Conservation (phyloP, 2,797 vertebrate species). For the Falco concolor region DNA sequence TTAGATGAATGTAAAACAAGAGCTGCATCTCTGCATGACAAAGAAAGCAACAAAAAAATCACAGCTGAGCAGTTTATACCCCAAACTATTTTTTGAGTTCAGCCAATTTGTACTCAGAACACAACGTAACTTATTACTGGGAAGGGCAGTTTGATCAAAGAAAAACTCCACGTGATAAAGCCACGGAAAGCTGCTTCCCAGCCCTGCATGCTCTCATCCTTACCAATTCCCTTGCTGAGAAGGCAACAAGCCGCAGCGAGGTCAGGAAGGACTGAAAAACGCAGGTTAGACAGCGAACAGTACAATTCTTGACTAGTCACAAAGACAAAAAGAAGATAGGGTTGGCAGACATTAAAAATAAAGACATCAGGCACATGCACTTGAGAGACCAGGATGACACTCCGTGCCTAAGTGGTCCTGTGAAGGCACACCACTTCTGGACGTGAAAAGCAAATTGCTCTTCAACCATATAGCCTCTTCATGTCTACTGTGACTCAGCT, state of each 20-base stretch:
- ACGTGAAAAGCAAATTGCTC: conserved; percentile 30
- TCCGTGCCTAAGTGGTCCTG: neutral
- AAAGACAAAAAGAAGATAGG: neutral
- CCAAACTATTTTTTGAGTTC: neutral
- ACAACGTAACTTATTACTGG: neutral
- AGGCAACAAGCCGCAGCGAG: neutral
- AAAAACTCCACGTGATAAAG: neutral
- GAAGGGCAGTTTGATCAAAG: neutral
- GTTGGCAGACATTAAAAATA: neutral
- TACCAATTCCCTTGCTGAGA: neutral
- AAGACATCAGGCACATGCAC: neutral
- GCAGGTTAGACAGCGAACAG: neutral
- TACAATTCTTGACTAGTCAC: neutral
- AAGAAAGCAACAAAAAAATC: neutral
- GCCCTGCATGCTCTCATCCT: neutral
- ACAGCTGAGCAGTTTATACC: neutral
- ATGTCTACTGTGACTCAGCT: neutral
- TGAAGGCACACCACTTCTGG: neutral
- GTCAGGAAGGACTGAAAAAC: neutral
- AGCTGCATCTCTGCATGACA: neutral
- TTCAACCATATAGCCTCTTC: conserved; percentile 6
- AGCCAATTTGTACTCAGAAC: neutral
- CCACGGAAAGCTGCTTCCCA: neutral
- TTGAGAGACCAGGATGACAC: neutral
- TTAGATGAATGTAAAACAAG: neutral